Evolutionary conservation across 35 echinoderm and acorn worm species (phyloP).

Genomic region (Eucidaris tribuloides): DNA sequence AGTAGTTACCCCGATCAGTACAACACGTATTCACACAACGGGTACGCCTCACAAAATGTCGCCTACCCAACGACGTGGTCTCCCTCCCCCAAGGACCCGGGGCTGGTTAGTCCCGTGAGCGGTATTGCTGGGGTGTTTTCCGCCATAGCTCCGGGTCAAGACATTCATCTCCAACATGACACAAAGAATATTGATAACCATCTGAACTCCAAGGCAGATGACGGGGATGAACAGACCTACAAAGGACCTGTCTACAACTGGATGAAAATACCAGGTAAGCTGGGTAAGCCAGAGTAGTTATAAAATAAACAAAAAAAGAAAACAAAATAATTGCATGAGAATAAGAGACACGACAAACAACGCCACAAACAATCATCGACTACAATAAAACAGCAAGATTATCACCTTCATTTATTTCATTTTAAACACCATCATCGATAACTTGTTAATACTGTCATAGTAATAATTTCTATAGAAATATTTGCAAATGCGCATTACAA

Average conservation of each 20-base stretch:
- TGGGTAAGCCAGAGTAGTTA: background rate
- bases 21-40: conserved; percentile 35
- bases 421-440: too few species aligned
- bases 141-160: background rate
- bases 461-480: too few species aligned
- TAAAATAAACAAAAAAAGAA: too few species aligned
- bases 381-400: too few species aligned
- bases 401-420: too few species aligned
- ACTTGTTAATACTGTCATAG: too few species aligned
- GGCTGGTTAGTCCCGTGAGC: background rate
- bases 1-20: conserved; percentile 75
- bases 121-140: conserved; percentile 9
- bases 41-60: conserved; percentile 50
- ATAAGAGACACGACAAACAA: too few species aligned
- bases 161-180: conserved; percentile 2
- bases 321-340: too few species aligned
- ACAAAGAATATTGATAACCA: background rate
- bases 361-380: too few species aligned
- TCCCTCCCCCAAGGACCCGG: conserved; percentile 20
- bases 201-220: conserved; percentile 27
- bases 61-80: conserved; percentile 65
- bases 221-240: conserved; percentile 57
- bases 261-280: conserved; percentile 99
- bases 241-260: conserved; percentile 97
- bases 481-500: too few species aligned